These are phyloP conservation scores for Tenebrio molitor DNA, from an alignment of 1,140 invertebrate species.

Conservation along the genomic window DNA sequence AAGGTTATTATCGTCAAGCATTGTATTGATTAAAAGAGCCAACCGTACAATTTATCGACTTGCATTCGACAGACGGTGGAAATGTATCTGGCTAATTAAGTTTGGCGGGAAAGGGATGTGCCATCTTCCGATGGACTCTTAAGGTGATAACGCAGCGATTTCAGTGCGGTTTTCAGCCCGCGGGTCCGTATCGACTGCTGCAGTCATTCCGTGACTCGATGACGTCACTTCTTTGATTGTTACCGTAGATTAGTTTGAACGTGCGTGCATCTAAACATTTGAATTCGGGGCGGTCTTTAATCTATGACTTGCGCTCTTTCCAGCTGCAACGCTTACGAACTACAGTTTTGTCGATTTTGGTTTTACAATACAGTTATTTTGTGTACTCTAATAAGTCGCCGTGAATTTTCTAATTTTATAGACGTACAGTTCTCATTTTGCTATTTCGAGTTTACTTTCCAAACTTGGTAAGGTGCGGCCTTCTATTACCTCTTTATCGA, in stretches of 20 bases:
- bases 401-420: not conserved
- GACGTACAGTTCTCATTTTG: not conserved
- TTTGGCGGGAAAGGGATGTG: slow-evolving; percentile 23
- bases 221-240: slow-evolving; percentile 60
- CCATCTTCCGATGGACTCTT: slow-evolving; percentile 11
- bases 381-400: slow-evolving; percentile 18
- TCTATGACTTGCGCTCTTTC: slow-evolving; percentile 54
- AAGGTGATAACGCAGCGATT: not conserved
- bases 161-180: slow-evolving; percentile 12
- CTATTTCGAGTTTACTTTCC: not conserved
- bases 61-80: slow-evolving; percentile 9
- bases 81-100: not conserved
- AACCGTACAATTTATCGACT: slow-evolving; percentile 25
- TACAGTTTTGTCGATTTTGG: slow-evolving; percentile 31
- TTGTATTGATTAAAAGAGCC: slow-evolving; percentile 53
- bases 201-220: slow-evolving; percentile 59
- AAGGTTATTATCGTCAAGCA: slow-evolving; percentile 56
- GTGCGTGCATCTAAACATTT: slow-evolving; percentile 56
- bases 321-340: slow-evolving; percentile 28
- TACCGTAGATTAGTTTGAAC: slow-evolving; percentile 55
- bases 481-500: not conserved
- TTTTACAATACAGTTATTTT: slow-evolving; percentile 33
- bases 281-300: slow-evolving; percentile 52
- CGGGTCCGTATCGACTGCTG: slow-evolving; percentile 50
- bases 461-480: not conserved